A percentile compares a stretch with the other conserved stretches of the same genome.
Conservation (phyloP, 2,797 vertebrate genomes). For the Atherinosoma microstoma region DNA sequence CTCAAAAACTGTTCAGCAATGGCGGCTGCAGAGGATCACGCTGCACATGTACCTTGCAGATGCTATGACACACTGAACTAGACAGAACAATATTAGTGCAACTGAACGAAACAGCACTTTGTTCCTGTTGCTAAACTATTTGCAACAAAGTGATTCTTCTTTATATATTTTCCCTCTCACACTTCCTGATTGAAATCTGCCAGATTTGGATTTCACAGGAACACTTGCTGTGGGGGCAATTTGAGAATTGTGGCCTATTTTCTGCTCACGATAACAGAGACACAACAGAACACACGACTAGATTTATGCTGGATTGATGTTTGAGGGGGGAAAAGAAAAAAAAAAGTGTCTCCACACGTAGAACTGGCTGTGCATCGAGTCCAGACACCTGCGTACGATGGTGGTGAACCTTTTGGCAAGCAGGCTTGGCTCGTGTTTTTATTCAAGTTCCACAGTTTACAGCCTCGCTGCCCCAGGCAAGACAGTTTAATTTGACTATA, state of each 20-base stretch:
- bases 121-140: not conserved
- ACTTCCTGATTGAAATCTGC: not conserved
- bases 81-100: not conserved
- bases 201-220: not conserved
- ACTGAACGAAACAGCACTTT: not conserved
- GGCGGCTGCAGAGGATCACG: slow-evolving; percentile 16
- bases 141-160: not conserved
- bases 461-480: slow-evolving; percentile 45
- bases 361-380: not conserved
- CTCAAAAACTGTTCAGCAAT: slow-evolving; percentile 26
- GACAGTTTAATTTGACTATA: slow-evolving; percentile 72
- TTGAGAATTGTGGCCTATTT: not conserved
- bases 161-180: not conserved
- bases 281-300: not conserved
- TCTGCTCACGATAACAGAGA: not conserved
- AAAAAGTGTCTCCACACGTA: slow-evolving; percentile 19
- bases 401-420: slow-evolving; percentile 15
- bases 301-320: not conserved
- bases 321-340: not conserved
- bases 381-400: slow-evolving; percentile 48
- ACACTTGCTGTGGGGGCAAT: not conserved
- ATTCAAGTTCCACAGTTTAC: slow-evolving; percentile 52
- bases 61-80: not conserved
- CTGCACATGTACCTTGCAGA: not conserved
- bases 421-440: slow-evolving; percentile 32